Conservation (phyloP, 1,140 invertebrate species). For the Papilio helenus region DNA sequence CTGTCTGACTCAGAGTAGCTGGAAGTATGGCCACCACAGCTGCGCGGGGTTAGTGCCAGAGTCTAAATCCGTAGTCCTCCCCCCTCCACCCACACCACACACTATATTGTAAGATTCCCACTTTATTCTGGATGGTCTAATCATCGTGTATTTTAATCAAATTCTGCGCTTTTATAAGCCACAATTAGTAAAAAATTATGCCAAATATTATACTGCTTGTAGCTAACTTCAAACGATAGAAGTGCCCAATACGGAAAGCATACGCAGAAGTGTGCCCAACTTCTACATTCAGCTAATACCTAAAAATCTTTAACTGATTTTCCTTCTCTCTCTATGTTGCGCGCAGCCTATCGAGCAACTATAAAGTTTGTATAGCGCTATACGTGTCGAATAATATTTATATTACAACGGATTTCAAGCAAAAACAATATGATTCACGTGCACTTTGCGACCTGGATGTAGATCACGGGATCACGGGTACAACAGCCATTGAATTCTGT, state of each 20-base stretch:
- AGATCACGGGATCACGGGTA: not conserved
- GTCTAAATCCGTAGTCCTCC: conserved; percentile 57
- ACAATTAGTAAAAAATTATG: no score
- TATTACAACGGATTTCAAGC: conserved; percentile 42
- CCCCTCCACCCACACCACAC: conserved; percentile 48
- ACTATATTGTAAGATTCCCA: conserved; percentile 1
- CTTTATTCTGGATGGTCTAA: not conserved
- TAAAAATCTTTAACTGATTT: no score
- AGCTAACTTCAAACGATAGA: not conserved
- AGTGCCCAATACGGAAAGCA: not conserved
- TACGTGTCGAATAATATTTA: conserved; percentile 50
- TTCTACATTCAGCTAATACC: not conserved
- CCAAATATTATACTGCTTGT: not conserved
- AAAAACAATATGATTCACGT: conserved; percentile 21
- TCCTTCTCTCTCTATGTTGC: not conserved
- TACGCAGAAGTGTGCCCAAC: no score
- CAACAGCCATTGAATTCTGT: conserved; percentile 4
- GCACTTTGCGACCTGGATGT: conserved; percentile 15
- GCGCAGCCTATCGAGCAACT: not conserved
- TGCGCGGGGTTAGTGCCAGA: conserved; percentile 55
- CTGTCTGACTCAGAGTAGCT: not conserved
- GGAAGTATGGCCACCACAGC: conserved; percentile 34
- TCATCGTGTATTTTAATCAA: not conserved
- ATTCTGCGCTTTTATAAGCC: no score
- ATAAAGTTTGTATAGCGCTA: not conserved